Conservation (phyloP, 2,797 vertebrate genomes). For the Phyllotis vaccarum region DNA sequence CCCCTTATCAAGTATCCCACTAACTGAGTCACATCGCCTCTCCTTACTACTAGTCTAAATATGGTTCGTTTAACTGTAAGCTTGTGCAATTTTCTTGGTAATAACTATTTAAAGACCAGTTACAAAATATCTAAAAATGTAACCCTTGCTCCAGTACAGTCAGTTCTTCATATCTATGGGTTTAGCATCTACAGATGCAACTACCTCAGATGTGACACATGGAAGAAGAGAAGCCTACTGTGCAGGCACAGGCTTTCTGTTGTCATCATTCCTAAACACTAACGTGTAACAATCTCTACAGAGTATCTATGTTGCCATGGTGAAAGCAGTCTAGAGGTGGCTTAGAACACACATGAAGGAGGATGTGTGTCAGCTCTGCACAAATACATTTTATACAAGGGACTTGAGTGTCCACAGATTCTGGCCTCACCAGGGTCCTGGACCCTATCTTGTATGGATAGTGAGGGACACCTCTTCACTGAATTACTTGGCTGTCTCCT, state of each 20-base stretch:
- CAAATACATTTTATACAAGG: neutral
- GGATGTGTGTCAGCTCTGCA: neutral
- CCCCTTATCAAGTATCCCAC: neutral
- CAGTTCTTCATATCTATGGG: neutral
- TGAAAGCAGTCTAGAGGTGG: neutral
- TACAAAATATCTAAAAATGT: conserved; percentile 44
- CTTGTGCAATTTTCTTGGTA: neutral
- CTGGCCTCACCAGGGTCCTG: neutral
- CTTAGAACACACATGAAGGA: neutral
- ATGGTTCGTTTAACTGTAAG: neutral
- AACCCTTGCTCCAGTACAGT: neutral
- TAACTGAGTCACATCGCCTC: neutral
- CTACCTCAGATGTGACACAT: neutral
- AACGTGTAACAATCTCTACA: neutral
- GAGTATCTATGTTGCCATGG: neutral
- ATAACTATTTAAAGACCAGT: neutral
- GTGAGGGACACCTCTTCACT: neutral
- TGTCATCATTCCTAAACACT: neutral
- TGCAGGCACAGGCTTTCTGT: neutral
- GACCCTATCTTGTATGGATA: neutral
- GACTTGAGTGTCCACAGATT: neutral
- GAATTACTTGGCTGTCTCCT: conserved; percentile 6
- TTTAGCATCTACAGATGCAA: neutral
- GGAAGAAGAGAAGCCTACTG: neutral
- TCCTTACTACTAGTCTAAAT: neutral